Evolutionary conservation across 2,888 invertebrate genomes (phyloP).

Genomic region (Cosmopolites sordidus): DNA sequence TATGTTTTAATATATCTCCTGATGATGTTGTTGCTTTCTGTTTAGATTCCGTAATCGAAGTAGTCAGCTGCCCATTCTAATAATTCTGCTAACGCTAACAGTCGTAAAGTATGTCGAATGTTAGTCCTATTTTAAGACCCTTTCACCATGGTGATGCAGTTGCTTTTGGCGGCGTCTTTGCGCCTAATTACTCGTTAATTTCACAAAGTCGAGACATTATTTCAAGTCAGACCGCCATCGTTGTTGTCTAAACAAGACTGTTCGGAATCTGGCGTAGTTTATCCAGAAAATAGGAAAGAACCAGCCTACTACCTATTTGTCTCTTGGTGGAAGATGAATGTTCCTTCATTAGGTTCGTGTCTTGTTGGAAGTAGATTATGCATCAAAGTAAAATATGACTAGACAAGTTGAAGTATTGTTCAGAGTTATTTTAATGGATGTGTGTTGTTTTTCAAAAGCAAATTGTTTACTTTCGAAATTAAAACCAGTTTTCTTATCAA

Average conservation of each 20-base stretch:
- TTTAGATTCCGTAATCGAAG: too few species aligned
- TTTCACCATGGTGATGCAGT: conserved; percentile 13
- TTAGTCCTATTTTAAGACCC: conserved; percentile 32
- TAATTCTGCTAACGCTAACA: background rate
- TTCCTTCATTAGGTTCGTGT: background rate
- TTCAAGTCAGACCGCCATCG: conserved; percentile 24
- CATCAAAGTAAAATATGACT: too few species aligned
- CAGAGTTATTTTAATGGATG: too few species aligned
- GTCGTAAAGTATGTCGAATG: background rate
- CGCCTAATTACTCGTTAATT: conserved; percentile 37
- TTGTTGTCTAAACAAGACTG: conserved; percentile 21
- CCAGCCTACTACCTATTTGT: conserved; percentile 10
- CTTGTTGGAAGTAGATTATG: too few species aligned
- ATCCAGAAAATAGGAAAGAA: conserved; percentile 17
- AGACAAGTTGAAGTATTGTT: too few species aligned
- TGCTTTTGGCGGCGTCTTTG: conserved; percentile 35
- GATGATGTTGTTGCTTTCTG: too few species aligned
- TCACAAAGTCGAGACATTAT: conserved; percentile 33
- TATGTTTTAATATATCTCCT: too few species aligned
- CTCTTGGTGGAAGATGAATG: conserved; percentile 1
- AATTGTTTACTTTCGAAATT: too few species aligned
- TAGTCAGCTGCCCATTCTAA: background rate
- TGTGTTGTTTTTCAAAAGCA: too few species aligned
- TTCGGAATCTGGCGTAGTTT: conserved; percentile 17
- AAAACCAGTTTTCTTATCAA: too few species aligned